Base-by-base conservation (phyloP, 2,797 vertebrate species). In the Uromys caudimaculatus region DNA sequence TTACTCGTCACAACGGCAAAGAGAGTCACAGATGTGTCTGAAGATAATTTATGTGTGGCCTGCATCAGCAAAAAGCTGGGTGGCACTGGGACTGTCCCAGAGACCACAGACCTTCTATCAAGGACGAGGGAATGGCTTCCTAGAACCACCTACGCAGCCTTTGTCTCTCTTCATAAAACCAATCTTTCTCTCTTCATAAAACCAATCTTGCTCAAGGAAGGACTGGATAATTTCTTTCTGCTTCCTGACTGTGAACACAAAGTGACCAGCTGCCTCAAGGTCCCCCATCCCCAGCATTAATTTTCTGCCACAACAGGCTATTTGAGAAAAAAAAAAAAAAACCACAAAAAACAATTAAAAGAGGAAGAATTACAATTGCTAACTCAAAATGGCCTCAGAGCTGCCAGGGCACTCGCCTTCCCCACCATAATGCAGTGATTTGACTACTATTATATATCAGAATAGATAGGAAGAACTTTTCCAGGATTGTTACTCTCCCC, bases 41-140 rank as follows among this genome's bases (percentile, higher is more conserved):
- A 32, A 52, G 76, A 83, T 62, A 75, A 79, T 95, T 97, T n/a
- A n/a, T 96, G 77, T 12, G 13, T 64, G 94, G 73, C 58, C 75
- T 86, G 41, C 32, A 12, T 82, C 94, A 82, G 93, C 79, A 92
- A 44, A 92, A 8, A 76, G 56, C 67, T 17, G 50, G 27, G 35
- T 27, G 21, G 81, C 32, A n/a, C 41, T 0, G 9, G 21, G 9
- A 24, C 52, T 54, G 85, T 58, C 14, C 23, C 21, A n/a, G 64
- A 83, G 47, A 32, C 38, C 73, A 6, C 4, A 24, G 29, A 17
- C 38, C 47, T 47, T 82, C 47, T 10, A 21, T n/a, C 38, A 76
- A 29, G 24, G 58, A 56, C 4, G 1, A 78, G n/a, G 32, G 27
- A n/a, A 75, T 21, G 24, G 44, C 52, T 76, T 32, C 50, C 10